These are phyloP conservation scores for Peromyscus leucopus DNA, from an alignment of 2,113 vertebrate species.

Conservation along the genomic window DNA sequence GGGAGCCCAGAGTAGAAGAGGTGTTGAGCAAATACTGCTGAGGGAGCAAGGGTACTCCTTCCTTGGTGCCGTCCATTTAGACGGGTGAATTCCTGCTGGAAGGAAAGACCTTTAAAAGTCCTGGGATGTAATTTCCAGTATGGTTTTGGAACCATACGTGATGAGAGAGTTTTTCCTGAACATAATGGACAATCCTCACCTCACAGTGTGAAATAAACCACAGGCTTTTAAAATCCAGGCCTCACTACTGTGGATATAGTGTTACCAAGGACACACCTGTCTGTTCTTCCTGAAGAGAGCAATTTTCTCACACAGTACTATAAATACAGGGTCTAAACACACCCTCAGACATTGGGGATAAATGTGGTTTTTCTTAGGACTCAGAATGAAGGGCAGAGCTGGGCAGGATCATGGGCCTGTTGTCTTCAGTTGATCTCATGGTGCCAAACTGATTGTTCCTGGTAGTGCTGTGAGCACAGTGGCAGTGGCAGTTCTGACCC, in stretches of 20 bases:
- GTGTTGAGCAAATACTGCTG: background rate
- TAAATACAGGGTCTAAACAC: background rate
- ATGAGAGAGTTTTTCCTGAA: background rate
- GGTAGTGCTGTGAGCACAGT: background rate
- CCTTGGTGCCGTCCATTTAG: background rate
- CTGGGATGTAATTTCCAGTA: background rate
- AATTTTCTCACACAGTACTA: background rate
- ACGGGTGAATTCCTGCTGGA: background rate
- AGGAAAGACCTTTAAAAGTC: background rate
- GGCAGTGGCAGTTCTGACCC: background rate
- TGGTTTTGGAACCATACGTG: background rate
- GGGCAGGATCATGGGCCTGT: background rate
- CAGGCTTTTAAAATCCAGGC: background rate
- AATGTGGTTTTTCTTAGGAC: background rate
- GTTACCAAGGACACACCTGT: background rate
- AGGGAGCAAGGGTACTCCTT: background rate
- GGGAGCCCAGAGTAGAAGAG: background rate
- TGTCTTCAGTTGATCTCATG: background rate
- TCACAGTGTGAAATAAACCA: background rate
- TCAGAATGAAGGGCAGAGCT: background rate
- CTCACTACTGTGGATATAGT: background rate
- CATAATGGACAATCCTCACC: background rate
- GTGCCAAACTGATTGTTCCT: background rate
- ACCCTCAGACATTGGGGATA: background rate
- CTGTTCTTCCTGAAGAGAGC: background rate